phyloP scores from a whole-genome alignment of 2,888 invertebrate species.

The Cephus pulcher region DNA sequence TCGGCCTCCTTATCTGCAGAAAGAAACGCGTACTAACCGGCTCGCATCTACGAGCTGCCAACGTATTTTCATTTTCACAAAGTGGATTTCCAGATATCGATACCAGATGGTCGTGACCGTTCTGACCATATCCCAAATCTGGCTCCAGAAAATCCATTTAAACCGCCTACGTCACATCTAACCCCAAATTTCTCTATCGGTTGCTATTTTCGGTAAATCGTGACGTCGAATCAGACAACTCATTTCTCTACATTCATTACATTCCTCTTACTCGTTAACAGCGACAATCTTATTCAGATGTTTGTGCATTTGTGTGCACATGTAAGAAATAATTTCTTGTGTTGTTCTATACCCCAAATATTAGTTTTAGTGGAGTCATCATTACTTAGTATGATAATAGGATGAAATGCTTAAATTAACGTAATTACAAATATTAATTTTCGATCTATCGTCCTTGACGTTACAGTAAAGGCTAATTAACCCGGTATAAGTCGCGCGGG shows the following conservation, averaged over 20 bases:
- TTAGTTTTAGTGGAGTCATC: neutral
- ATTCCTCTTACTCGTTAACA: neutral
- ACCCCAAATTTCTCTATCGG: neutral
- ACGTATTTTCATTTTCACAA: conserved; percentile 18
- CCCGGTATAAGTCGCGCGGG: no score
- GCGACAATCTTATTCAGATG: neutral
- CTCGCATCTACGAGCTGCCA: neutral
- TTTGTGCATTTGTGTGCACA: neutral
- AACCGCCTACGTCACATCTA: neutral
- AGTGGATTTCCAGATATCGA: conserved; percentile 17
- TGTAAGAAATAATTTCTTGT: neutral
- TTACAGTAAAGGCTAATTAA: neutral
- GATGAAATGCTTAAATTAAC: neutral
- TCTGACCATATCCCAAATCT: conserved; percentile 1
- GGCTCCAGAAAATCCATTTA: neutral
- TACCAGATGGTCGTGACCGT: conserved; percentile 8
- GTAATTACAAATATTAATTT: neutral
- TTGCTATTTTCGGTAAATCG: neutral
- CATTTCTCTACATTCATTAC: no score
- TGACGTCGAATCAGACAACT: neutral
- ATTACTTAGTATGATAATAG: neutral
- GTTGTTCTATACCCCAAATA: neutral
- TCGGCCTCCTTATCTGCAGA: neutral
- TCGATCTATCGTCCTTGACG: neutral
- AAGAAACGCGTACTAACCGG: neutral